Conservation (phyloP, 1,140 invertebrate genomes). For the Pararge aegeria region DNA sequence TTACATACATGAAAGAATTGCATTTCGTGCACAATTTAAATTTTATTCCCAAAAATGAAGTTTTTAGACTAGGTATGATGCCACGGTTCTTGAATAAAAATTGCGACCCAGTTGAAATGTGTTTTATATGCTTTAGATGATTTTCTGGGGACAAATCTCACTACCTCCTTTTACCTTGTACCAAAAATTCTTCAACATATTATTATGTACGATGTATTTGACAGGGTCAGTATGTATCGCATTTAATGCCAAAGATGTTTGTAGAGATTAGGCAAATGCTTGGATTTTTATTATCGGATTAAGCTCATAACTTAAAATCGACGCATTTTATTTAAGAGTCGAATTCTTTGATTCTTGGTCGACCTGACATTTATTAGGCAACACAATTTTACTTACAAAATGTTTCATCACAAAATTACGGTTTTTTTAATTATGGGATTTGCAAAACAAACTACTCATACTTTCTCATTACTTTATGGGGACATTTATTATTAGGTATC, state of each 20-base stretch:
- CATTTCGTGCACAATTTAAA: too few relatives aligned
- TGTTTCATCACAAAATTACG: background rate
- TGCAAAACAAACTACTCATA: background rate
- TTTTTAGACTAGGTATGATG: too few relatives aligned
- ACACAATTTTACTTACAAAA: slow-evolving; percentile 1
- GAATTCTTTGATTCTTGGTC: slow-evolving; percentile 24
- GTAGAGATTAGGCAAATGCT: slow-evolving; percentile 38
- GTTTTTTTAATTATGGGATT: background rate
- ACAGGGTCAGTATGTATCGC: slow-evolving; percentile 20
- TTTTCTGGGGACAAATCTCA: too few relatives aligned
- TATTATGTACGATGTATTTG: slow-evolving; percentile 21
- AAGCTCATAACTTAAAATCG: slow-evolving; percentile 25
- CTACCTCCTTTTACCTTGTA: background rate
- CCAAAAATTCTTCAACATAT: slow-evolving; percentile 8
- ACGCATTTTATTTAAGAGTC: slow-evolving; percentile 19
- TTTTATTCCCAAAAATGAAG: too few relatives aligned
- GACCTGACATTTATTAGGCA: slow-evolving; percentile 13
- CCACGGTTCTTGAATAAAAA: too few relatives aligned
- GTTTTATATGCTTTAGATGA: too few relatives aligned
- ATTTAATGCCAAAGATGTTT: slow-evolving; percentile 32
- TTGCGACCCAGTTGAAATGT: too few relatives aligned
- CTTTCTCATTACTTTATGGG: too few relatives aligned
- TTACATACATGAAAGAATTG: too few relatives aligned
- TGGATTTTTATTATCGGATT: slow-evolving; percentile 34
- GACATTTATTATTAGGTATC: too few relatives aligned